Evolutionary conservation across 2,888 invertebrate species (phyloP), one percentile per base, ranked within the genome.

Genomic region (Chrysopilus asiliformis): DNA sequence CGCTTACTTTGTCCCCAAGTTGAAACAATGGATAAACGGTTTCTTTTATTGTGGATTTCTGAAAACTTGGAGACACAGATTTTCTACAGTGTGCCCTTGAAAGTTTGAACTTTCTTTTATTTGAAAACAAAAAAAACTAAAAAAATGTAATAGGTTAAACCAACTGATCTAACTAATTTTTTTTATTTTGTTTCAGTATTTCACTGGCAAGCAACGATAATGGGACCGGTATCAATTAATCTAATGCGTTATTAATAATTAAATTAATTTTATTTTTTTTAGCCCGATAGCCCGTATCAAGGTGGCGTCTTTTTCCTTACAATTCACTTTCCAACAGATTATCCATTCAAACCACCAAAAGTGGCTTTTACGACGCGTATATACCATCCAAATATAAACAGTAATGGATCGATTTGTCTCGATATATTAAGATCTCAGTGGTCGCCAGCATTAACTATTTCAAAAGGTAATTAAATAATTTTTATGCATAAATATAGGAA

Each of bases 351-450:
- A 79, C 97, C 98, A 68, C 98, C 98, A 63, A 98, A 95, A 86
- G 94, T 98, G 72, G 93, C 95, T 70, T 98, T 98, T 76, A 97
- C 95, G 68, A 98, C 98, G 67, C 86, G 94, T 75, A 98, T 98
- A 72, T 98, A 98, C 76, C 98, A 98, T 72, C 97, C 97, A 64
- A 98, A 98, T 76, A 98, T 98, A 74, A 98, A 98, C 84, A 95
- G 94, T 79, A 97, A 98, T 78, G 98, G 97, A 71, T 94, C 94
- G 74, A 98, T 98, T 76, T 98, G 98, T 74, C 82, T 98, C 72
- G 98, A 98, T 72, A 98, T 98, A 72, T 78, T 98, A 71, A 83
- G 95, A 71, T 84, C 95, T 73, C 97, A 98, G 71, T 98, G 97
- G 97, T 97, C 97, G 56, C 97, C 98, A 63, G 97, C 97, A 66